Evolutionary conservation across 2,797 vertebrate species (phyloP).

Genomic region (Poecilia wingei): DNA sequence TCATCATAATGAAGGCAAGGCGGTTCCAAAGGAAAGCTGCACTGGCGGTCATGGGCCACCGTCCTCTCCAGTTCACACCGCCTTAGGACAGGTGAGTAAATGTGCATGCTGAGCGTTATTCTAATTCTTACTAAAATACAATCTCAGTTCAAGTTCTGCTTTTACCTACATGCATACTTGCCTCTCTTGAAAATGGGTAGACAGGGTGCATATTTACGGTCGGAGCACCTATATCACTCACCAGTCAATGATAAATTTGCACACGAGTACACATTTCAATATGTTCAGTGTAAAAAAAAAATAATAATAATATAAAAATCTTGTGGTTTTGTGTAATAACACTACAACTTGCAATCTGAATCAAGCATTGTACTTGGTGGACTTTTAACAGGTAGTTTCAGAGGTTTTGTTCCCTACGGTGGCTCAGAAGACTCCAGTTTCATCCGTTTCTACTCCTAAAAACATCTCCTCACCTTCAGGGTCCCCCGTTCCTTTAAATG

Average conservation of each 20-base stretch:
- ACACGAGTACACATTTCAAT: background rate
- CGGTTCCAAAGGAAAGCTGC: conserved; percentile 21
- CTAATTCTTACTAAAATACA: background rate
- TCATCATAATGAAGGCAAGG: conserved; percentile 35
- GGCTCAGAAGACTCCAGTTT: conserved; percentile 28
- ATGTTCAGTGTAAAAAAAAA: background rate
- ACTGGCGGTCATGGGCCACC: conserved; percentile 34
- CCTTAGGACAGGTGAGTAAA: conserved; percentile 76
- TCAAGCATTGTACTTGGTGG: conserved; percentile 28
- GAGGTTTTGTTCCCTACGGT: conserved; percentile 75
- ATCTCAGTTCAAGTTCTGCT: background rate
- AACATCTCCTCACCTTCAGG: conserved; percentile 39
- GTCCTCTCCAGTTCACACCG: conserved; percentile 72
- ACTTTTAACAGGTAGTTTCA: conserved; percentile 76
- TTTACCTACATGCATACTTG: background rate
- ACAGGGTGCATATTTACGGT: background rate
- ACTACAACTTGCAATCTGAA: background rate
- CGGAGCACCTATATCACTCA: background rate
- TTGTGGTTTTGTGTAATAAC: background rate
- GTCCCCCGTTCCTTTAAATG: conserved; percentile 35
- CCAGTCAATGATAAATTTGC: background rate
- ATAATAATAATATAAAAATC: background rate
- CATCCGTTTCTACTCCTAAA: conserved; percentile 17
- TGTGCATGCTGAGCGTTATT: background rate
- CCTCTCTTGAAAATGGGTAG: background rate